Evolutionary conservation across 2,797 vertebrate species (phyloP).

Genomic region (Esox masquinongy): DNA sequence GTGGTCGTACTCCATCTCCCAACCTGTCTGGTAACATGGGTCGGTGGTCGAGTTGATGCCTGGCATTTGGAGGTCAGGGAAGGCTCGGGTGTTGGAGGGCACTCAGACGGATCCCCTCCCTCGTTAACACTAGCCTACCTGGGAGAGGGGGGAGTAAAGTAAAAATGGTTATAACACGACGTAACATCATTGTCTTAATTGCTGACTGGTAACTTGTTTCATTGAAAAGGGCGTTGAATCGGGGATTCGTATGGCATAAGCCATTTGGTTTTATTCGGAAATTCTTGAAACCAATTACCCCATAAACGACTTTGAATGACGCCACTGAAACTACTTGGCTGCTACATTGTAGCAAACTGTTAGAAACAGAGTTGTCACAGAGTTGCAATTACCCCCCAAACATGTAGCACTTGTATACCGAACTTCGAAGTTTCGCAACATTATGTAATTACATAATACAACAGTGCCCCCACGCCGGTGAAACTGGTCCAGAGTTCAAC

Average conservation of each 20-base stretch:
- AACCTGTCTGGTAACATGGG: conserved; percentile 69
- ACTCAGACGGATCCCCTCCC: conserved; percentile 49
- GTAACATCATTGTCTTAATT: background rate
- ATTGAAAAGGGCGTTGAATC: background rate
- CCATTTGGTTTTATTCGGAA: background rate
- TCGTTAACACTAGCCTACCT: conserved; percentile 62
- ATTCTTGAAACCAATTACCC: background rate
- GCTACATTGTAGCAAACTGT: background rate
- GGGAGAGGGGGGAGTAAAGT: conserved; percentile 33
- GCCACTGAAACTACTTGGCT: background rate
- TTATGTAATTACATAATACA: conserved; percentile 66
- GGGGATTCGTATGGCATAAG: background rate
- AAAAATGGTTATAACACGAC: background rate
- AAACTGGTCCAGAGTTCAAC: background rate
- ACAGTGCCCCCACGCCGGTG: conserved; percentile 15
- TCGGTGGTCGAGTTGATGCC: conserved; percentile 67
- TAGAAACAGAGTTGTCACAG: background rate
- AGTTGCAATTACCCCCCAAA: background rate
- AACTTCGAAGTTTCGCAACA: conserved; percentile 69
- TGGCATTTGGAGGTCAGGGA: conserved; percentile 65
- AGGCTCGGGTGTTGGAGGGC: conserved; percentile 11
- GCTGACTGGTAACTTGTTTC: background rate
- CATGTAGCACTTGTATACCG: conserved; percentile 40
- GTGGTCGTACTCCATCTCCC: conserved; percentile 90
- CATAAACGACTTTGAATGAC: background rate